phyloP scores from a whole-genome alignment of 2,797 vertebrate genomes.

The Lepidocolaptes lacrymiger region DNA sequence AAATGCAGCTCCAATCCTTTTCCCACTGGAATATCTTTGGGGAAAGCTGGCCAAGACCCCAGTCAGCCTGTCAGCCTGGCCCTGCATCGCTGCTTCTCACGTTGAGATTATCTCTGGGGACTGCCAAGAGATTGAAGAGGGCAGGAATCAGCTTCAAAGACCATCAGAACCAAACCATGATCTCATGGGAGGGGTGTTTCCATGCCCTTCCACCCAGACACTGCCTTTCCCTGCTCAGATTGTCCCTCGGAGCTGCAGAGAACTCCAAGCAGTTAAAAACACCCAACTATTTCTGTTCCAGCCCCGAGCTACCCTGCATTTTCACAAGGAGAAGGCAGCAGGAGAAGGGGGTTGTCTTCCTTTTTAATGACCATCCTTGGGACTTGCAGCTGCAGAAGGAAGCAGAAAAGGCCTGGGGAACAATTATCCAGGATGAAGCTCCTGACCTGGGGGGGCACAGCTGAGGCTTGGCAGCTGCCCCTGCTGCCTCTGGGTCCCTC shows the following conservation, averaged over 20 bases:
- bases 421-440: background rate
- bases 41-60: background rate
- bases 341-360: background rate
- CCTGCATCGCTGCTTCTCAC: constrained; percentile 17
- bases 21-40: background rate
- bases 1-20: background rate
- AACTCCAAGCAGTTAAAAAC: background rate
- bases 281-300: background rate
- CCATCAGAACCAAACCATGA: background rate
- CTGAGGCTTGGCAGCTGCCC: background rate
- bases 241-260: background rate
- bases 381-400: background rate
- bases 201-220: background rate
- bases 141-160: constrained; percentile 22
- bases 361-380: background rate
- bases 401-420: background rate
- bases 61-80: background rate
- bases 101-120: background rate
- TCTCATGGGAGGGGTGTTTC: background rate
- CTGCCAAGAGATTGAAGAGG: constrained; percentile 27
- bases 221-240: background rate
- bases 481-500: background rate
- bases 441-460: background rate
- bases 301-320: background rate
- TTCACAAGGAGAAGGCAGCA: background rate